phyloP scores from a whole-genome alignment of 2,888 invertebrate genomes.

The Apodemia duryi region DNA sequence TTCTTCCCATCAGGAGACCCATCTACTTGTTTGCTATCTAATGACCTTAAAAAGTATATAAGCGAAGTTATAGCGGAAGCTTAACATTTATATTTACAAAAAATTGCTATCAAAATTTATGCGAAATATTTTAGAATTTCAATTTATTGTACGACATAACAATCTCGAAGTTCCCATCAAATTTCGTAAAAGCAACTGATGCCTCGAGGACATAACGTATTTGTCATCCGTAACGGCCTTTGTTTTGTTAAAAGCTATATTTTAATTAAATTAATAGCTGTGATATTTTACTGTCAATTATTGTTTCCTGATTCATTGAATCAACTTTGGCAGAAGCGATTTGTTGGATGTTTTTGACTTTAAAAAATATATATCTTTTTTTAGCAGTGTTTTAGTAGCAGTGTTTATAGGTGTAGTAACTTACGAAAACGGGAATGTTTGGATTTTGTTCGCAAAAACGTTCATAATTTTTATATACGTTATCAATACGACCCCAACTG shows the following conservation, averaged over 20 bases:
- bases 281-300: slow-evolving; percentile 65
- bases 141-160: slow-evolving; percentile 24
- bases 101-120: not conserved
- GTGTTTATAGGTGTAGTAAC: no score
- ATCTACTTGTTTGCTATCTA: no score
- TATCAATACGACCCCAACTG: no score
- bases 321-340: slow-evolving; percentile 30
- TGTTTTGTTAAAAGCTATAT: slow-evolving; percentile 66
- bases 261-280: slow-evolving; percentile 67
- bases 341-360: slow-evolving; percentile 19
- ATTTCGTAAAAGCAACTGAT: slow-evolving; percentile 52
- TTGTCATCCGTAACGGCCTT: slow-evolving; percentile 61
- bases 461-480: no score
- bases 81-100: not conserved
- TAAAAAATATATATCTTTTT: slow-evolving; percentile 1
- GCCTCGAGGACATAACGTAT: slow-evolving; percentile 52
- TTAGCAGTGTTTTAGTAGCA: not conserved
- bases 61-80: no score
- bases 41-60: no score
- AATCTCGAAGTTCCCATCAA: slow-evolving; percentile 38
- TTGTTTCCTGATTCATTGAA: slow-evolving; percentile 55
- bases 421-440: no score
- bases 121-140: slow-evolving; percentile 19
- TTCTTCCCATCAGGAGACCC: no score
- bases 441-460: no score